These are phyloP conservation scores for Habropoda laboriosa DNA, from an alignment of 1,140 invertebrate species.

Conservation along the genomic window DNA sequence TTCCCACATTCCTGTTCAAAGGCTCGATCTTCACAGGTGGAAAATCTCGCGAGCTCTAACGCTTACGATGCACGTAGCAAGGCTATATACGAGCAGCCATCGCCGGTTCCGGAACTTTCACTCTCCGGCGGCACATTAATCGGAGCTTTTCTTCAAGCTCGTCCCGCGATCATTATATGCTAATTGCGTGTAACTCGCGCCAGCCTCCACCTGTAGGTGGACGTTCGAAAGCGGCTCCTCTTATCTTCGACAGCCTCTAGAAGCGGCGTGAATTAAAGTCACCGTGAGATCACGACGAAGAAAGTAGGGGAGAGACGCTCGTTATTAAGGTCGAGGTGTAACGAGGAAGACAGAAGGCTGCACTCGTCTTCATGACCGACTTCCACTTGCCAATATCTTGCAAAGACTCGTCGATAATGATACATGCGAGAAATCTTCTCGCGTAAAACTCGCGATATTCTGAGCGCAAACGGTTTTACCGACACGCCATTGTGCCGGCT, in stretches of 20 bases:
- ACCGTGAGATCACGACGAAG: conserved; percentile 16
- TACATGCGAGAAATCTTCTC: no score
- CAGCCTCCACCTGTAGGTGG: conserved; percentile 9
- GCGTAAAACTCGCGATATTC: no score
- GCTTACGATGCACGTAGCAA: background rate
- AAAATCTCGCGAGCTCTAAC: background rate
- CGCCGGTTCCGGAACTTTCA: conserved; percentile 51
- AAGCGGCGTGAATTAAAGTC: conserved; percentile 23
- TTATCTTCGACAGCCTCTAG: background rate
- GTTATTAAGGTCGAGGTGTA: conserved; percentile 54
- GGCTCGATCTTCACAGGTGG: background rate
- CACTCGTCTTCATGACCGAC: conserved; percentile 14
- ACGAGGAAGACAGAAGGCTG: conserved; percentile 39
- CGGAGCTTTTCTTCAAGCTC: conserved; percentile 52
- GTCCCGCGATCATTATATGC: conserved; percentile 45
- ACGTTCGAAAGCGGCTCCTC: conserved; percentile 45
- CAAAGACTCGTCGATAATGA: no score
- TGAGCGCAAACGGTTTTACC: no score
- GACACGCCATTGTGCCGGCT: no score
- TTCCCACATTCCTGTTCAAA: no score
- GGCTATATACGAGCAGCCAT: conserved; percentile 28
- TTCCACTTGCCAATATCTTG: conserved; percentile 11
- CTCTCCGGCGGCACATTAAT: conserved; percentile 38
- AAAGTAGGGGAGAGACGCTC: conserved; percentile 14
- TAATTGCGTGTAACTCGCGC: conserved; percentile 25